These are phyloP conservation scores for Pantherophis guttatus DNA, from an alignment of 2,113 vertebrate species.

Conservation along the genomic window DNA sequence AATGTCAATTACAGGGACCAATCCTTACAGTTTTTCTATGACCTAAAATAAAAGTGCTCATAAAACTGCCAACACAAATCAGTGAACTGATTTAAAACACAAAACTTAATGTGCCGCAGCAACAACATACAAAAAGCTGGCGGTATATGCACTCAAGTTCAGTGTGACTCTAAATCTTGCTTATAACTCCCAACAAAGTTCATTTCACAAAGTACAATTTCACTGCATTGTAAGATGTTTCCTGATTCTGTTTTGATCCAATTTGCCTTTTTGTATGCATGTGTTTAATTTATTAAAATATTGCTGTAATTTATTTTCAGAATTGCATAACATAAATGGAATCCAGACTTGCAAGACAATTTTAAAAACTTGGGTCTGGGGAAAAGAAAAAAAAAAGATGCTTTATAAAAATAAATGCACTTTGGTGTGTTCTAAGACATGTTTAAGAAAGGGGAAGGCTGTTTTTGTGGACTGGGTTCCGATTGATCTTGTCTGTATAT, in stretches of 20 bases:
- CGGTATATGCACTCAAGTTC: background rate
- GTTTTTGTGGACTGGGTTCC: slow-evolving; percentile 55
- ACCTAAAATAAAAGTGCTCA: background rate
- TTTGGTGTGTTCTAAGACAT: slow-evolving; percentile 69
- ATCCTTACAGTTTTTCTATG: background rate
- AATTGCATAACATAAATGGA: slow-evolving; percentile 68
- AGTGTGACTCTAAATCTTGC: background rate
- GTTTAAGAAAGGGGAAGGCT: slow-evolving; percentile 59
- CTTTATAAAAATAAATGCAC: slow-evolving; percentile 72
- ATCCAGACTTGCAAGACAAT: slow-evolving; percentile 71
- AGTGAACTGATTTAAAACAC: background rate
- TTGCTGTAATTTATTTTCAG: slow-evolving; percentile 77
- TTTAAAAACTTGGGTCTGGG: slow-evolving; percentile 26
- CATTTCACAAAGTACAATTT: background rate
- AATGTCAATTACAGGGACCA: background rate
- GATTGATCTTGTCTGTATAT: slow-evolving; percentile 68
- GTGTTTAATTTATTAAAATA: slow-evolving; percentile 75
- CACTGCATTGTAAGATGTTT: background rate
- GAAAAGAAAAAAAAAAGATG: slow-evolving; percentile 28
- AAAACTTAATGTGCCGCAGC: background rate
- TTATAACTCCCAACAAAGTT: background rate
- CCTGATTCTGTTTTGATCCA: slow-evolving; percentile 17
- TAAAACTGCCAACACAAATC: background rate
- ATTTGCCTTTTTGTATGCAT: background rate
- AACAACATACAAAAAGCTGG: background rate